These are phyloP conservation scores for Cinclus cinclus DNA, from an alignment of 2,113 vertebrate species.

Conservation along the genomic window DNA sequence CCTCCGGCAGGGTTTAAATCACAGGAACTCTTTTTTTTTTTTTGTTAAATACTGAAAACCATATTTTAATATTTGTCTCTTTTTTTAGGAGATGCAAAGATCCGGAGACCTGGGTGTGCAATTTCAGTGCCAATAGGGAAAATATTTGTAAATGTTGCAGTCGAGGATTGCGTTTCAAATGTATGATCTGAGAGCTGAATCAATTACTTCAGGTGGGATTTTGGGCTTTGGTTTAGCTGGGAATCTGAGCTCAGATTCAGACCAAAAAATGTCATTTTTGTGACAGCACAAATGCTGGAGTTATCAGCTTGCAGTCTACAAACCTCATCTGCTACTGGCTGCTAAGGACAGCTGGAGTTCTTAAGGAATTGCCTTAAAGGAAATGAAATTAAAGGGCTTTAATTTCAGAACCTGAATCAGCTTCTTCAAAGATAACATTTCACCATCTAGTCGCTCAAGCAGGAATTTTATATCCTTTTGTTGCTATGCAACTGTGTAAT, in stretches of 20 bases:
- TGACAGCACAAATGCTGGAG: not conserved
- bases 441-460: constrained; percentile 61
- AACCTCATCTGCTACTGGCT: constrained; percentile 12
- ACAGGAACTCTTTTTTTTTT: not conserved
- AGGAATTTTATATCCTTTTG: constrained; percentile 79
- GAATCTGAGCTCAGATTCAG: constrained; percentile 4
- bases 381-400: constrained; percentile 47
- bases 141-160: constrained; percentile 25
- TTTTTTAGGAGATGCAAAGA: constrained; percentile 51
- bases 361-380: constrained; percentile 53
- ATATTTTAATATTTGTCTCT: constrained; percentile 28
- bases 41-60: constrained; percentile 31
- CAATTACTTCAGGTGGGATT: constrained; percentile 35
- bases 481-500: constrained; percentile 88
- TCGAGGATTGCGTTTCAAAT: constrained; percentile 7
- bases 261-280: not conserved
- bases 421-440: constrained; percentile 57
- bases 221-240: not conserved
- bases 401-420: constrained; percentile 50
- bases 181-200: constrained; percentile 7
- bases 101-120: constrained; percentile 19
- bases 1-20: constrained; percentile 5
- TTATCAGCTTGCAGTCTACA: not conserved
- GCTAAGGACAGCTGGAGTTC: constrained; percentile 32
- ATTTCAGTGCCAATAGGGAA: constrained; percentile 11